Percentiles rank a stretch among this genome's conserved stretches.
phyloP scores from a whole-genome alignment of 2,888 invertebrate species.

The Noctua pronuba region DNA sequence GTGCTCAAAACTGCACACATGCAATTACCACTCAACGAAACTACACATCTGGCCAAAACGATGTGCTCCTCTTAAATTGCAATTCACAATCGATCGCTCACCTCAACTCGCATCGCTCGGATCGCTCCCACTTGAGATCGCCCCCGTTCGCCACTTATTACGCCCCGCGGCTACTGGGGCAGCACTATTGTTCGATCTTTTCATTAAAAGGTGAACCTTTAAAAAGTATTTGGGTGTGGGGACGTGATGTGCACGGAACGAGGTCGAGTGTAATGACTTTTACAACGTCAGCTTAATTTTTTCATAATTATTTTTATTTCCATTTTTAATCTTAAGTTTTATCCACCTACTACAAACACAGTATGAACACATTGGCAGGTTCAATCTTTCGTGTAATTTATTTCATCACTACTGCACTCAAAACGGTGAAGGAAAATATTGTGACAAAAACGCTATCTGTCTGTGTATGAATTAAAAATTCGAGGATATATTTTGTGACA shows the following conservation, averaged over 20 bases:
- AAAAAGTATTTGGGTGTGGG: conserved; percentile 54
- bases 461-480: background rate
- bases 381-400: background rate
- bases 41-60: conserved; percentile 65
- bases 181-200: conserved; percentile 69
- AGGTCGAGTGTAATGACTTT: conserved; percentile 34
- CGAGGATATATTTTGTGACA: background rate
- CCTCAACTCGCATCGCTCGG: conserved; percentile 58
- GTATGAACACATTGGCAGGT: background rate
- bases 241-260: conserved; percentile 38
- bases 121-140: conserved; percentile 65
- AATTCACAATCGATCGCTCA: conserved; percentile 62
- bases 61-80: conserved; percentile 63
- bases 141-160: conserved; percentile 66
- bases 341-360: background rate
- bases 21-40: conserved; percentile 58
- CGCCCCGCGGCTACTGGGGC: conserved; percentile 67
- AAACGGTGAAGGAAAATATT: background rate
- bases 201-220: conserved; percentile 69
- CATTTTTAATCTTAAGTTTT: background rate
- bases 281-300: conserved; percentile 2
- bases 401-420: background rate
- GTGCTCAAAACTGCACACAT: conserved; percentile 45
- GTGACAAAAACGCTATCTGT: background rate
- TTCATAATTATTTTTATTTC: background rate